These are phyloP conservation scores for Lasioglossum morio DNA, from an alignment of 2,888 invertebrate species.

Conservation along the genomic window DNA sequence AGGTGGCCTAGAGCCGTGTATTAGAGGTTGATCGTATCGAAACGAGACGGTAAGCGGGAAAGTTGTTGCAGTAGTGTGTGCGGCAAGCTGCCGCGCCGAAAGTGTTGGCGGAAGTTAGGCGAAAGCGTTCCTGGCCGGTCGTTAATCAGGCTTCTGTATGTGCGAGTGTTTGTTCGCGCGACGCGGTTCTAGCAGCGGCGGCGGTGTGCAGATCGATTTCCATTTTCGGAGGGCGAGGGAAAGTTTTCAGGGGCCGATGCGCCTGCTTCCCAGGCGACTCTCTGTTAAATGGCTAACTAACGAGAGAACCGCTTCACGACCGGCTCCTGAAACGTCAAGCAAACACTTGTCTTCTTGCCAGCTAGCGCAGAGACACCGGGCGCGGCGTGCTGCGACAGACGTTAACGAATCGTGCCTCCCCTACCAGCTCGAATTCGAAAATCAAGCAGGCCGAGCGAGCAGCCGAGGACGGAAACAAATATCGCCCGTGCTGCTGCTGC, in stretches of 20 bases:
- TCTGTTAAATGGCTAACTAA: constrained; percentile 37
- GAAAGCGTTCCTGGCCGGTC: constrained; percentile 22
- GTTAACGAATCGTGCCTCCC: constrained; percentile 36
- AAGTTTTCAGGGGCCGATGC: constrained; percentile 10
- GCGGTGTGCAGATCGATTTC: constrained; percentile 14
- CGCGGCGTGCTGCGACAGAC: constrained; percentile 21
- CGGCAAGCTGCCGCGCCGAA: constrained; percentile 12
- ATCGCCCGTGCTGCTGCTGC: constrained; percentile 8
- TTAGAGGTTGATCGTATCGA: neutral
- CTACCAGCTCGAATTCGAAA: constrained; percentile 20
- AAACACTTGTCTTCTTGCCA: constrained; percentile 25
- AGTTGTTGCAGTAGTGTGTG: neutral
- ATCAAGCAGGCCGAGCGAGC: constrained; percentile 18
- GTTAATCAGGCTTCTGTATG: constrained; percentile 27
- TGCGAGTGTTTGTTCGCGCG: constrained; percentile 6
- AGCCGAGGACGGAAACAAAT: constrained; percentile 26
- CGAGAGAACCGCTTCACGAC: constrained; percentile 25
- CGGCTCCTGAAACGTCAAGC: constrained; percentile 19
- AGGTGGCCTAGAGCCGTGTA: neutral
- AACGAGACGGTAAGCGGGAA: neutral
- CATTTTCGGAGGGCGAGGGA: constrained; percentile 11
- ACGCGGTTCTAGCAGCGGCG: neutral
- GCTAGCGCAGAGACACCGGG: neutral
- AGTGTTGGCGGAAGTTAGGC: neutral
- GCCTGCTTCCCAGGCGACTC: neutral